phyloP scores from a whole-genome alignment of 2,113 vertebrate species.

The Erythrocercus mccallii region DNA sequence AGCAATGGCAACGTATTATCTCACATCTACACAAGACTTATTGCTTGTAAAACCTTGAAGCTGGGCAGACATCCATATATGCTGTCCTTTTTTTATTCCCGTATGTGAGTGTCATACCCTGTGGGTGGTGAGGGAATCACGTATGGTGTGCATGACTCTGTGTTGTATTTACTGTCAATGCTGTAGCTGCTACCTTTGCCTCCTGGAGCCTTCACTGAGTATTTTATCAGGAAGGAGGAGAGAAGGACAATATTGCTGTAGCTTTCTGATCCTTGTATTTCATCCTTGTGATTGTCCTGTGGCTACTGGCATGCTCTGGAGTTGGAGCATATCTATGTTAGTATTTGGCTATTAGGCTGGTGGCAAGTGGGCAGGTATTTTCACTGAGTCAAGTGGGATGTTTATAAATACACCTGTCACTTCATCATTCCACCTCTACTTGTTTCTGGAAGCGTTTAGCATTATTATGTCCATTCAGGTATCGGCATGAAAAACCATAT shows the following conservation, averaged over 20 bases:
- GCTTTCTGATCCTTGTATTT: not conserved
- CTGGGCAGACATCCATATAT: not conserved
- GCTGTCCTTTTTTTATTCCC: not conserved
- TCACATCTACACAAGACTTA: not conserved
- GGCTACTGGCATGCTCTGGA: not conserved
- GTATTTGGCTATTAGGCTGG: not conserved
- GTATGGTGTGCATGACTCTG: not conserved
- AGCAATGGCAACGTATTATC: not conserved
- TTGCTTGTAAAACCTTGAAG: not conserved
- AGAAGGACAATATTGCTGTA: not conserved
- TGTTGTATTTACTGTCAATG: not conserved
- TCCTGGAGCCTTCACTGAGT: not conserved
- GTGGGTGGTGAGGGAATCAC: not conserved
- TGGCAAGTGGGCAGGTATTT: not conserved
- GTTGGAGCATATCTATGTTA: not conserved
- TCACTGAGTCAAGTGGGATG: not conserved
- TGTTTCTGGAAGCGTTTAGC: not conserved
- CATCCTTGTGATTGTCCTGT: accelerated
- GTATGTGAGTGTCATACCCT: not conserved
- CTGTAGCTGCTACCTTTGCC: not conserved
- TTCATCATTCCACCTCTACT: not conserved
- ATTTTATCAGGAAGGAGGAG: not conserved
- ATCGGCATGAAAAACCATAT: accelerated
- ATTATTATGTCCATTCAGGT: not conserved
- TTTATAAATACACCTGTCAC: not conserved